Evolutionary conservation across 2,797 vertebrate species (phyloP), one percentile per base, ranked within the genome.

Genomic region (Channa striata): DNA sequence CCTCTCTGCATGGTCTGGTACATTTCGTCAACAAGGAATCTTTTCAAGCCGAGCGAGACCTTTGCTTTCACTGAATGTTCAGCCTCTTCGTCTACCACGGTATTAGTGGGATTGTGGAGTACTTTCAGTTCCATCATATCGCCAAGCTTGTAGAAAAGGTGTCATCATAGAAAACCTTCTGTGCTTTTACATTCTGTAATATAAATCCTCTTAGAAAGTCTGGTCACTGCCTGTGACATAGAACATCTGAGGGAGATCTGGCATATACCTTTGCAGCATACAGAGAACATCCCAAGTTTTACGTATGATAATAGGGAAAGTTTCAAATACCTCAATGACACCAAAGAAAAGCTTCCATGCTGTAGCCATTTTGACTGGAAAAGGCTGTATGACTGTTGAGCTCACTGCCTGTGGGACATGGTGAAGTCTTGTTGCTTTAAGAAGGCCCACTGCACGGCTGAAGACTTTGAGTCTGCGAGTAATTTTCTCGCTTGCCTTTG

Each of bases 401-500:
- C 82, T 80, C 84, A 56, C 64, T 6, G 83, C 89, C 89, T 87
- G 70, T 83, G 86, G 87, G 91, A 90, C 85, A 89, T 75, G 78
- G 74, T 83, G 74, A 87, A 80, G 82, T 74, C 81, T 84, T 82
- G 89, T 86, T 50, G 16, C 88, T 91, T 87, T 89, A 68, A 90
- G 84, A 87, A 75, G 83, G 72, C 61, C 65, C 33, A 57, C 57
- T 92, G 86, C 86, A 81, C 52, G 57, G 79, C 78, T 66, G 75
- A 87, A 83, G 93, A 92, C 91, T 92, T 90, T 84, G 80, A 91
- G 89, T 91, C 86, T 87, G 86, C 77, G 84, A 92, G 91, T 93
- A 82, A 92, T 94, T 93, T 90, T 84, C 89, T 83, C 73, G 72
- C 87, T 86, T 89, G 78, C 91, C 92, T 95, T 94, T 95, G 91